These are phyloP conservation scores for Meteorus sp. DNA, from an alignment of 1,140 invertebrate genomes.

Conservation along the genomic window DNA sequence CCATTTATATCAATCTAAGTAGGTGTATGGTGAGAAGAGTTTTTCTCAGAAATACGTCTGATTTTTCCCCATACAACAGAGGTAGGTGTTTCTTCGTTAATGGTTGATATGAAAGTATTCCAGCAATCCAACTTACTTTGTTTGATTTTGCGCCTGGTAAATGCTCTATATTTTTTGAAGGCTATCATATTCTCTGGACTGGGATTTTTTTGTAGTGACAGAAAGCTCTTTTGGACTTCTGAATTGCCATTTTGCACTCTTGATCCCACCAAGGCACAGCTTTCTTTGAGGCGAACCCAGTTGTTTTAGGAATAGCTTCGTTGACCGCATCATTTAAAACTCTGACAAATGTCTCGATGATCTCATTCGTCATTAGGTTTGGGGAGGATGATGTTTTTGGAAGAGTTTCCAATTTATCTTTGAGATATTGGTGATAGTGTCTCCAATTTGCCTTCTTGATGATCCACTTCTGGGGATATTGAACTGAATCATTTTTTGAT, in stretches of 20 bases:
- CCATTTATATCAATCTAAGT: not conserved
- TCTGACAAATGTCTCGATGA: too few relatives aligned
- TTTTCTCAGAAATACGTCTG: not conserved
- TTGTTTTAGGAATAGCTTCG: not conserved
- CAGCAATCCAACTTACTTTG: constrained; percentile 8
- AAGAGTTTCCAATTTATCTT: too few relatives aligned
- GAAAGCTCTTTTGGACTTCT: constrained; percentile 33
- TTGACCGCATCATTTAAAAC: too few relatives aligned
- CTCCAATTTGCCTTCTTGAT: constrained; percentile 24
- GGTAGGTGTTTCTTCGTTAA: not conserved
- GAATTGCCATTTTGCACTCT: constrained; percentile 34
- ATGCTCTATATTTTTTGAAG: constrained; percentile 34
- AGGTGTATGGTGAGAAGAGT: not conserved
- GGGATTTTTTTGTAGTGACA: constrained; percentile 34
- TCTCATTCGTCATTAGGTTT: not conserved
- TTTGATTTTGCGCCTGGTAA: constrained; percentile 11
- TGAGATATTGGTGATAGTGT: too few relatives aligned
- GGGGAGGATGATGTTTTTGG: not conserved
- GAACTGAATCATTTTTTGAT: constrained; percentile 20
- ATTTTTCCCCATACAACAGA: constrained; percentile 14
- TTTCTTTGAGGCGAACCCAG: not conserved
- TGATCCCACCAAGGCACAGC: constrained; percentile 40
- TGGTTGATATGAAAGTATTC: not conserved
- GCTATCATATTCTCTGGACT: constrained; percentile 32
- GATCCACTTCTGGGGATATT: constrained; percentile 19